Conservation (phyloP, 2,888 invertebrate species). For the Caenorhabditis virilis region DNA sequence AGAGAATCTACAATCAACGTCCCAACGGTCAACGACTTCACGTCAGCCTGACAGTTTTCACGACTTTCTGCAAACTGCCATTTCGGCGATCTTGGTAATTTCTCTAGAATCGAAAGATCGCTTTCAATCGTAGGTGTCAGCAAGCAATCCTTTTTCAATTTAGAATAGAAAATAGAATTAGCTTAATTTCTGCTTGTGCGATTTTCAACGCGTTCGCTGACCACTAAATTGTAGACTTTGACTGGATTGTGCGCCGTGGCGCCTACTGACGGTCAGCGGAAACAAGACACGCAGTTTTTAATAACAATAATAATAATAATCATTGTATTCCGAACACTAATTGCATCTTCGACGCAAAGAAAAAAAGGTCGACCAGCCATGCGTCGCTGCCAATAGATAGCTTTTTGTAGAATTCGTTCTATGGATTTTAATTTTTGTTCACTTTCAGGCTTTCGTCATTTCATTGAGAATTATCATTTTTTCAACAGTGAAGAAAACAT, state of each 20-base stretch:
- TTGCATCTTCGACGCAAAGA: slow-evolving; percentile 16
- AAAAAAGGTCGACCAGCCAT: too few relatives aligned
- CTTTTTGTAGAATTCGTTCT: not conserved
- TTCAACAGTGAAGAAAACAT: slow-evolving; percentile 27
- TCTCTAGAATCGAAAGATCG: too few relatives aligned
- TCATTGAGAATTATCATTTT: slow-evolving; percentile 45
- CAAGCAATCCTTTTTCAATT: too few relatives aligned
- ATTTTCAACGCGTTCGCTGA: slow-evolving; percentile 12
- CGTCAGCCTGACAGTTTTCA: slow-evolving; percentile 27
- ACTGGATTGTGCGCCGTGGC: too few relatives aligned
- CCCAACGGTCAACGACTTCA: slow-evolving; percentile 20
- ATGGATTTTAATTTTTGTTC: not conserved
- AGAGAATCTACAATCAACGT: slow-evolving; percentile 30
- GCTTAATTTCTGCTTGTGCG: too few relatives aligned
- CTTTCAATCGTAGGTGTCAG: too few relatives aligned
- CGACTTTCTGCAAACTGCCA: slow-evolving; percentile 22
- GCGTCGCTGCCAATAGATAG: too few relatives aligned
- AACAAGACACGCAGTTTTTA: slow-evolving; percentile 1
- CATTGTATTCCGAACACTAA: slow-evolving; percentile 36
- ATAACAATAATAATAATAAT: slow-evolving; percentile 14
- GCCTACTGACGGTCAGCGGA: too few relatives aligned
- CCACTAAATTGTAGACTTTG: too few relatives aligned
- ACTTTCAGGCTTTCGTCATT: slow-evolving; percentile 46
- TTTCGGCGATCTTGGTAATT: slow-evolving; percentile 31
- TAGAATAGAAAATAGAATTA: slow-evolving; percentile 10